Conservation (phyloP, 1,140 invertebrate species). For the Nasonia longicornis region DNA sequence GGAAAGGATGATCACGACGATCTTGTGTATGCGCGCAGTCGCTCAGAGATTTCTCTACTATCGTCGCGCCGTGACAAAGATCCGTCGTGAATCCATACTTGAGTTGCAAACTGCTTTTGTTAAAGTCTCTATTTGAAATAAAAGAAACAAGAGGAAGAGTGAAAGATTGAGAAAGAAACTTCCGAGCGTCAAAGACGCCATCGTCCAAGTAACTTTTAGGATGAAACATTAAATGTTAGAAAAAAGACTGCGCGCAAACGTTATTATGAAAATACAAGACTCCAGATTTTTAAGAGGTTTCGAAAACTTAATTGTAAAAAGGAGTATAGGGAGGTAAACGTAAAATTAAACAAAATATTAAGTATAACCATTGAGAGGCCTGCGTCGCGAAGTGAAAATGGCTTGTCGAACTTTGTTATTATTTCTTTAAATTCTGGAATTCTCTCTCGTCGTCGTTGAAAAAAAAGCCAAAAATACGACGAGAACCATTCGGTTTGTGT, state of each 20-base stretch:
- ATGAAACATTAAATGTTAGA: slow-evolving; percentile 58
- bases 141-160: slow-evolving; percentile 38
- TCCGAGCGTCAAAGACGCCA: slow-evolving; percentile 64
- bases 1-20: slow-evolving; percentile 19
- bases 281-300: slow-evolving; percentile 63
- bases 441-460: slow-evolving; percentile 10
- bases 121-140: slow-evolving; percentile 50
- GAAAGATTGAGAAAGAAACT: slow-evolving; percentile 52
- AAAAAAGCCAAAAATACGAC: neutral
- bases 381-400: slow-evolving; percentile 38
- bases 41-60: neutral
- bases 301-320: slow-evolving; percentile 51
- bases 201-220: slow-evolving; percentile 67
- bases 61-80: neutral
- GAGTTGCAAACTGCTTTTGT: slow-evolving; percentile 47
- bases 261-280: slow-evolving; percentile 59
- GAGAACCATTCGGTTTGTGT: neutral
- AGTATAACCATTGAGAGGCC: slow-evolving; percentile 36
- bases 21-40: neutral
- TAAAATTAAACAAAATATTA: slow-evolving; percentile 20
- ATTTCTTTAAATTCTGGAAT: neutral
- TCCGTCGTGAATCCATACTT: slow-evolving; percentile 37
- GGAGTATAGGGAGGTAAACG: slow-evolving; percentile 9
- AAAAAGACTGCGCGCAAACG: slow-evolving; percentile 65
- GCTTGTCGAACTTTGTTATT: slow-evolving; percentile 17